Base-by-base conservation (phyloP, 2,888 invertebrate genomes). In the Calameuta pallipes region DNA sequence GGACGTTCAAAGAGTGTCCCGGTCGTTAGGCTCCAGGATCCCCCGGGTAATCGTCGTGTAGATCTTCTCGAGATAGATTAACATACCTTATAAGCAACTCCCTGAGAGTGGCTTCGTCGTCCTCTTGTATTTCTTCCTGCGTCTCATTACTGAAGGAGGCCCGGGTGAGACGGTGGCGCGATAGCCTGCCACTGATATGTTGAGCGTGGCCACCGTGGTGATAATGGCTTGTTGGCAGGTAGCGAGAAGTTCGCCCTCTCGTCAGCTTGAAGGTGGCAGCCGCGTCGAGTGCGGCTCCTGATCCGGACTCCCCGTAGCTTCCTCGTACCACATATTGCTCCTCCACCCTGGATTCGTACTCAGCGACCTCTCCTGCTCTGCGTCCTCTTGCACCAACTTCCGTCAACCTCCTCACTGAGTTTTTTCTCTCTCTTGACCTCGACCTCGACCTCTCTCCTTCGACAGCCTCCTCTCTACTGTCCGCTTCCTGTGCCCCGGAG, bases 71-170 rank as follows among this genome's bases (percentile, higher is more conserved):
- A 56, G 56, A 56, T 56, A 56, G 23, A 56, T 34, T 13, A 23
- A 71, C 93, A 93, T 95, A 96, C 97, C 97, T 97, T 96, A 97
- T 95, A 94, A 97, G 96, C 94, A 97, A 95, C 95, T 97, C 96
- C 95, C 97, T 96, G 94, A 97, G 96, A 94, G 97, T 97, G 93
- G 96, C 96, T 94, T 97, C 97, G 95, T 97, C 97, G 92, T 94
- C 94, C 91, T 93, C 93, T 92, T 93, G 93, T 93, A 93, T 92
- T 94, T 96, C 96, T 94, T 95, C 95, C 94, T 95, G 94, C 95
- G 95, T 94, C 94, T 95, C 95, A 95, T 95, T 94, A 95, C 95
- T 95, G 93, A 94, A 94, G 93, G 94, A 93, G 91, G 93, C 92
- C 91, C 93, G 93, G 92, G 92, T 92, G 80, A 89, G 80, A 76